Evolutionary conservation across 2,113 vertebrate genomes (phyloP).

Genomic region (Scartelaos histophorus): DNA sequence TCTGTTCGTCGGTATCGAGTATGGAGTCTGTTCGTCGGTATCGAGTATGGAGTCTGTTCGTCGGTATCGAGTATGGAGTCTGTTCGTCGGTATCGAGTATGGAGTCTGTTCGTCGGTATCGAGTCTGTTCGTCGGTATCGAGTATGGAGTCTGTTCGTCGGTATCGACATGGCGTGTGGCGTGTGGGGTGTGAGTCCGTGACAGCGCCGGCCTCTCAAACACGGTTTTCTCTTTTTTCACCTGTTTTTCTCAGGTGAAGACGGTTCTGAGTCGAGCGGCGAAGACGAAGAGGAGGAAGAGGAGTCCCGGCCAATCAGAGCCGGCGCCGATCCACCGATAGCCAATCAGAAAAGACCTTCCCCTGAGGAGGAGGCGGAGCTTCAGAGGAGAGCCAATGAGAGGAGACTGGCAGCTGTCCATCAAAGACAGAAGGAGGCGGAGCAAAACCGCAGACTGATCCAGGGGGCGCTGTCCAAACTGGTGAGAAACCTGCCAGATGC

Average conservation of each 20-base stretch:
- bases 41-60: no score
- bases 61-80: no score
- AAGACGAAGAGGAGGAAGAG: neutral
- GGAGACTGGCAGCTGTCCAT: constrained; percentile 86
- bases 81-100: no score
- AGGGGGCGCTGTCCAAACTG: constrained; percentile 84
- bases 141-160: no score
- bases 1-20: no score
- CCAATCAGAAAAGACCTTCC: neutral
- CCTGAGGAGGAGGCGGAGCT: constrained; percentile 67
- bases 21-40: no score
- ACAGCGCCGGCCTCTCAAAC: no score
- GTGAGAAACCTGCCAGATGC: constrained; percentile 61
- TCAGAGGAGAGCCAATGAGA: constrained; percentile 84
- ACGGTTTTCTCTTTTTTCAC: no score
- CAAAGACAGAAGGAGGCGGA: constrained; percentile 81
- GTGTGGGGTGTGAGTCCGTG: no score
- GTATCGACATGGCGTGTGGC: no score
- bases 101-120: no score
- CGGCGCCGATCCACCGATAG: neutral
- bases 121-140: no score
- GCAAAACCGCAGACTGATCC: constrained; percentile 85
- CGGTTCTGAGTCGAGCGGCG: neutral
- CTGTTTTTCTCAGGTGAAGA: neutral
- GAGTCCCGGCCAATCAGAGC: neutral